phyloP scores from a whole-genome alignment of 1,140 invertebrate species.

The Anastatus disparis region DNA sequence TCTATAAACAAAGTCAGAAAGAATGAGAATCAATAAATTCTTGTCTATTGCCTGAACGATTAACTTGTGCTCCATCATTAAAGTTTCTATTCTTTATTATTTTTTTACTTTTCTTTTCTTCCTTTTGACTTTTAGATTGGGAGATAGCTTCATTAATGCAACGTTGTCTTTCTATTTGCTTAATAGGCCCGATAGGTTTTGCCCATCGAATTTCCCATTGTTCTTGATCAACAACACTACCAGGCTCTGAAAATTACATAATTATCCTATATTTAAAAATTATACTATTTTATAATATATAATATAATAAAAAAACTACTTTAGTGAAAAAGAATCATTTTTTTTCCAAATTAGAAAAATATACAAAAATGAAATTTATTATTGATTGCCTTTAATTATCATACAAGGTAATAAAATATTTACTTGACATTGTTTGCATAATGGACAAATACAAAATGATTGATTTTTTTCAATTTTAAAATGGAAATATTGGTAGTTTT shows the following conservation, averaged over 20 bases:
- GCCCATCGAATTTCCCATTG: slow-evolving; percentile 64
- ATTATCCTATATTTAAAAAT: no score
- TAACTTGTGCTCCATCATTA: slow-evolving; percentile 1
- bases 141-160: slow-evolving; percentile 56
- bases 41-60: not conserved
- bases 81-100: slow-evolving; percentile 13
- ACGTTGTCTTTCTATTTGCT: slow-evolving; percentile 55
- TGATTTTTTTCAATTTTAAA: slow-evolving; percentile 64
- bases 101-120: slow-evolving; percentile 22
- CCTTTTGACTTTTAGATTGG: slow-evolving; percentile 36
- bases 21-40: slow-evolving; percentile 22
- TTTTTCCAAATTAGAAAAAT: not conserved
- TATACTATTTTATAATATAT: no score
- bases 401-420: no score
- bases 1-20: slow-evolving; percentile 50
- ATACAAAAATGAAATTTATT: slow-evolving; percentile 17
- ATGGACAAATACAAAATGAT: slow-evolving; percentile 65
- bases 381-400: no score
- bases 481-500: slow-evolving; percentile 58
- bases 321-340: no score
- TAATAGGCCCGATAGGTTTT: slow-evolving; percentile 59
- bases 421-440: slow-evolving; percentile 60
- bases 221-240: slow-evolving; percentile 50
- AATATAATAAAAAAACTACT: no score
- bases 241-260: slow-evolving; percentile 44